phyloP scores from a whole-genome alignment of 2,888 invertebrate species.

The Dryococelus australis region DNA sequence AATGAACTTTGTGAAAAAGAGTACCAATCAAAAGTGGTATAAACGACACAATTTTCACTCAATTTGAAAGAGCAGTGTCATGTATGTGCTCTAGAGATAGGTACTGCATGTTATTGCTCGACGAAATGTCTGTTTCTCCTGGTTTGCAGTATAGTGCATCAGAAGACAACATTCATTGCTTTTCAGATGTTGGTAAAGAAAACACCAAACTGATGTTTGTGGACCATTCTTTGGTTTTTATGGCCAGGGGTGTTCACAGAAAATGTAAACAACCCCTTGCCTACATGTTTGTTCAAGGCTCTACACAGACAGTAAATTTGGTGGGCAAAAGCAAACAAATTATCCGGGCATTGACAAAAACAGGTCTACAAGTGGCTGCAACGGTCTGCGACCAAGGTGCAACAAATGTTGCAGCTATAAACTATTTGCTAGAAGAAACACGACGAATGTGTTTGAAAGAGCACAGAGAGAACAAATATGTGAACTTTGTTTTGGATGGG shows the following conservation, averaged over 20 bases:
- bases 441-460: neutral
- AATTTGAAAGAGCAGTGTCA: neutral
- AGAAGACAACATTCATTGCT: neutral
- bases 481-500: neutral
- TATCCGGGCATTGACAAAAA: neutral
- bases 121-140: neutral
- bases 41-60: neutral
- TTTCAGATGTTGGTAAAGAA: neutral
- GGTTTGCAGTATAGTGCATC: neutral
- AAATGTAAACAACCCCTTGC: slow-evolving; percentile 4
- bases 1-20: neutral
- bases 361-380: neutral
- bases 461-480: neutral
- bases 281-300: neutral
- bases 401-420: neutral
- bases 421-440: neutral
- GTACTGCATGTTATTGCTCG: neutral
- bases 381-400: neutral
- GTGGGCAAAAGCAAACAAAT: neutral
- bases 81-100: neutral
- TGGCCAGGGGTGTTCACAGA: neutral
- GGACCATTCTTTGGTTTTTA: neutral
- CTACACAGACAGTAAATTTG: neutral
- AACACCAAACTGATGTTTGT: neutral
- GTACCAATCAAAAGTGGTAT: neutral